phyloP scores from a whole-genome alignment of 1,140 invertebrate genomes.

The Drosophila prosaltans region DNA sequence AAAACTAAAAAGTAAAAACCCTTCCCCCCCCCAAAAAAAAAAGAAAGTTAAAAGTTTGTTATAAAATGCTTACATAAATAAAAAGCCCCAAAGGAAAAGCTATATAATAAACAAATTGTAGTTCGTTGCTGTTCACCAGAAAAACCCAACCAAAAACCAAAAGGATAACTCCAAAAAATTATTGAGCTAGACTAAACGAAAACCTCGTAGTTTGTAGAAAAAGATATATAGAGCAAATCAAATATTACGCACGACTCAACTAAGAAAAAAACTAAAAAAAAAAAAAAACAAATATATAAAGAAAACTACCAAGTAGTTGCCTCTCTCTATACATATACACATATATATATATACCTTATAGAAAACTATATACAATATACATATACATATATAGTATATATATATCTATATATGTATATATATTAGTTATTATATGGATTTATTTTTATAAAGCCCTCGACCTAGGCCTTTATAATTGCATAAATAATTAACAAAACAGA shows the following conservation, averaged over 20 bases:
- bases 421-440: conserved; percentile 57
- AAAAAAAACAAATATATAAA: conserved; percentile 53
- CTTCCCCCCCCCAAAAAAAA: conserved; percentile 38
- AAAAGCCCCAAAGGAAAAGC: conserved; percentile 31
- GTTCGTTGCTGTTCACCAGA: conserved; percentile 65
- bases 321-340: conserved; percentile 61
- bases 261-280: conserved; percentile 62
- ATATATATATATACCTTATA: conserved; percentile 47
- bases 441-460: conserved; percentile 74
- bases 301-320: conserved; percentile 78
- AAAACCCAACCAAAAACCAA: not conserved
- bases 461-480: conserved; percentile 54
- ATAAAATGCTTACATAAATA: conserved; percentile 29
- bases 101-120: conserved; percentile 51
- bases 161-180: conserved; percentile 50
- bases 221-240: conserved; percentile 66
- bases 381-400: conserved; percentile 58
- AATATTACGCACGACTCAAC: conserved; percentile 50
- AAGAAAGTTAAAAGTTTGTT: conserved; percentile 25
- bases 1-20: conserved; percentile 24
- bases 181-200: conserved; percentile 73
- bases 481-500: conserved; percentile 48
- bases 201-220: conserved; percentile 77
- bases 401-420: conserved; percentile 38
- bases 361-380: conserved; percentile 67